Conservation (phyloP, 2,888 invertebrate species). For the Orchesella flavescens region DNA sequence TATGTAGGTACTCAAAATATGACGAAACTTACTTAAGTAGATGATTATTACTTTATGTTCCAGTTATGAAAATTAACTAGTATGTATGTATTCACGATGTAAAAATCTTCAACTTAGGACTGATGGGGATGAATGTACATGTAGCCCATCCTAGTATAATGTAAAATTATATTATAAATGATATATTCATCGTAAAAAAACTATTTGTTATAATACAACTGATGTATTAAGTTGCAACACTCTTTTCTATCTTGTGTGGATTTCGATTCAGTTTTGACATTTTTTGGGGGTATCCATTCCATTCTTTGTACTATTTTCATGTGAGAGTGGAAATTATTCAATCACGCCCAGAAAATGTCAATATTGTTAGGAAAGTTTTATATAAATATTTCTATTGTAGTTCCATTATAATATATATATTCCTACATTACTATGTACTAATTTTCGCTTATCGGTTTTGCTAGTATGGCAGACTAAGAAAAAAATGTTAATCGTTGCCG, state of each 20-base stretch:
- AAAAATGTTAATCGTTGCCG: constrained; percentile 55
- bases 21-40: constrained; percentile 63
- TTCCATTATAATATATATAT: background rate
- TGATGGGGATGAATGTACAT: constrained; percentile 38
- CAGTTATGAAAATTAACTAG: constrained; percentile 38
- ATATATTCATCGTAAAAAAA: constrained; percentile 15
- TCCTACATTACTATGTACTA: constrained; percentile 5
- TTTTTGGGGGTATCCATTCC: constrained; percentile 58
- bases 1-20: constrained; percentile 36
- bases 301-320: constrained; percentile 54
- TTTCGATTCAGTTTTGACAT: constrained; percentile 49
- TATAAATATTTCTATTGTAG: constrained; percentile 25
- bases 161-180: constrained; percentile 26
- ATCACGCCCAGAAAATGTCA: constrained; percentile 44
- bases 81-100: background rate
- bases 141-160: constrained; percentile 24
- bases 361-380: constrained; percentile 31
- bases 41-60: constrained; percentile 48
- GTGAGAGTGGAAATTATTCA: constrained; percentile 52
- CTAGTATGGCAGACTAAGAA: constrained; percentile 45
- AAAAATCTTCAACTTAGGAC: constrained; percentile 42
- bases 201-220: constrained; percentile 24
- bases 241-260: constrained; percentile 33
- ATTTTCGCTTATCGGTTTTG: constrained; percentile 32
- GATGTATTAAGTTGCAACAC: constrained; percentile 39